Base-by-base conservation (phyloP, 92 coral and sea anemone species). In the Epizoanthus illoricatus region DNA sequence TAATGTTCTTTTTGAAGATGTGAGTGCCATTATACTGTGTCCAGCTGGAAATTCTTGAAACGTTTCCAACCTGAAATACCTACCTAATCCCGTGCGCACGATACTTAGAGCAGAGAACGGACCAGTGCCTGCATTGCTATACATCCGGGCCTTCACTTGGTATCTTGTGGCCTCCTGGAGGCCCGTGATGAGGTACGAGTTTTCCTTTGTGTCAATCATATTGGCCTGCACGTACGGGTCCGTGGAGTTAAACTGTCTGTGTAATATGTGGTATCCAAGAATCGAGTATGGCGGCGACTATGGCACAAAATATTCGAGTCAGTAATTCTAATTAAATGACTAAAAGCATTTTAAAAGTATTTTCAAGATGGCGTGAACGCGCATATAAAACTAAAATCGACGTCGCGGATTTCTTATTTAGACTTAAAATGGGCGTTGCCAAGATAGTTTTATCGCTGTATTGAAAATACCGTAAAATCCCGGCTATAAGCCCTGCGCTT, bases 111-210 rank as follows among this genome's bases (percentile, higher is more conserved):
- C 73, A 33, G 99, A 96, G 84, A 92, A 90, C 59, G 99, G 98
- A 67, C 99, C 99, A 72, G 86, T 87, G 47, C 97, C 99, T 20
- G 94, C 92, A 80, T 92, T 91, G 83, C 98, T 96, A 66, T 88
- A 96, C 98, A 96, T 93, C 86, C 92, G 97, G 88, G 89, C 85
- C 84, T 92, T 92, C 65, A 93, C 87, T 74, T 86, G 86, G 82
- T 93, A 93, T 55, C 73, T 80, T 4, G 89, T 87, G 36, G 87
- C 81, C n/a, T 85, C 94, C 52, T 69, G 66, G 3, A 96, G 92
- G 71, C 91, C 91, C 59, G 81, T 88, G 58, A 96, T 93, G 52
- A 96, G 93, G 69, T 93, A 84, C 58, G 86, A 84, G 66, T 91
- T 80, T 74, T 90, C 85, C 67, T 80, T 49, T 87, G 84, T 88